Evolutionary conservation across 2,797 vertebrate species (phyloP), one percentile per base, ranked within the genome.

Genomic region (Choloepus didactylus): DNA sequence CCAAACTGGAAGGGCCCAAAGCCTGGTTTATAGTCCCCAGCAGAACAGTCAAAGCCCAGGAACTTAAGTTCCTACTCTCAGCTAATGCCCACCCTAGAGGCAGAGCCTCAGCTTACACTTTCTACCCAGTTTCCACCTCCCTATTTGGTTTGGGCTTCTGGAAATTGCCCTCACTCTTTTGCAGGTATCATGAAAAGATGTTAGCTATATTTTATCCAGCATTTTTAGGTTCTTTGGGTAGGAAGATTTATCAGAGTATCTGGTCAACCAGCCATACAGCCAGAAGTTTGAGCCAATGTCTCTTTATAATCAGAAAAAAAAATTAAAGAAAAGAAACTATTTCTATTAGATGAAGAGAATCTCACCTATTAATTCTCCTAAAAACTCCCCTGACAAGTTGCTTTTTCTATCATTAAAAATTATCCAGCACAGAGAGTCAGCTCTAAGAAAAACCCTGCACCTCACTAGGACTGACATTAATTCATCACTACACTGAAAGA

Each of bases 241-340:
- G 6, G 7, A 69, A 83, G 31, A 41, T 89, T 35, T 75, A 75
- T 73, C 82, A 70, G 25, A 70, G 6, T 70, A 87, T 60, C 77
- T 85, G 72, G 25, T 84, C 70, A 75, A 82, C 81, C 51, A 21
- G 19, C 67, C 62, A 46, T 29, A 56, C 9, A 59, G 59, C 21
- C 16, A 96, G 5, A 93, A 80, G 56, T 84, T 7, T 87, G 41
- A 16, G 6, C 31, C 64, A 54, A 79, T 76, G 51, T 80, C 87
- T 84, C 29, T 93, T 72, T 66, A 81, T 66, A 75, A 92, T 92
- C 3, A 56, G 62, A 80, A 94, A 62, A 64, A 64, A 84, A 67
- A 41, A 23, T 23, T 69, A 88, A 46, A 60, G 12, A 69, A 64
- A 79, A 73, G 29, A 87, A 67, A 0, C 25, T 69, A 35, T 51